Base-by-base conservation (phyloP, 2,888 invertebrate genomes). In the Thecocarcelia acutangulata region DNA sequence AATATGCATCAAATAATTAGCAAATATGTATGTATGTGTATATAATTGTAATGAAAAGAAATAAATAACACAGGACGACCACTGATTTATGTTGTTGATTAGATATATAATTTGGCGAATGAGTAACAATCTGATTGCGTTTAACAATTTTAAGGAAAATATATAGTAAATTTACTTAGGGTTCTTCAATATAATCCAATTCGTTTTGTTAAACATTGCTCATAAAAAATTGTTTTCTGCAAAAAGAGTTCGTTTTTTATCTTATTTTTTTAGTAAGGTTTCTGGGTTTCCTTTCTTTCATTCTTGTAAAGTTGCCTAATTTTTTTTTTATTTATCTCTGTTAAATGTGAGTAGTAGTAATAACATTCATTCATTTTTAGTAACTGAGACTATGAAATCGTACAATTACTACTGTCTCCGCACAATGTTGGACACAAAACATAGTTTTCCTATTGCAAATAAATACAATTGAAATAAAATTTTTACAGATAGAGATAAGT, bases 351-450 rank as follows among this genome's bases (percentile, higher is more conserved):
- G 56, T 77, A 64, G 66, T 68, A 66, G 64, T 66, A 48, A 40
- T 73, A 46, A 77, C 63, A 66, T 73, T 77, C 69, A 59, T 56
- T 68, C 48, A 48, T 54, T 70, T 61, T 73, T 68, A 42, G 40
- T 81, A 77, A 56, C 44, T 74, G 52, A 68, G 42, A 70, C 85
- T 87, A 87, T 85, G 86, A 87, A 83, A 87, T 86, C 81, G 85
- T 85, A 86, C 87, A 87, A 84, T 85, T 86, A 85, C 83, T 86
- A 86, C 85, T 85, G 84, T 85, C 85, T 83, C 87, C 87, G 85
- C 90, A 88, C 85, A 88, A 85, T 84, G 89, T 86, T 86, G 88
- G 86, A 85, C 88, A 89, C 85, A 88, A 85, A 84, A 86, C 85
- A 87, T 87, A 90, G 84, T 86, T 86, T 84, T 88, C 88, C 88